phyloP scores from a whole-genome alignment of 1,140 invertebrate species.

The Conus ventricosus region DNA sequence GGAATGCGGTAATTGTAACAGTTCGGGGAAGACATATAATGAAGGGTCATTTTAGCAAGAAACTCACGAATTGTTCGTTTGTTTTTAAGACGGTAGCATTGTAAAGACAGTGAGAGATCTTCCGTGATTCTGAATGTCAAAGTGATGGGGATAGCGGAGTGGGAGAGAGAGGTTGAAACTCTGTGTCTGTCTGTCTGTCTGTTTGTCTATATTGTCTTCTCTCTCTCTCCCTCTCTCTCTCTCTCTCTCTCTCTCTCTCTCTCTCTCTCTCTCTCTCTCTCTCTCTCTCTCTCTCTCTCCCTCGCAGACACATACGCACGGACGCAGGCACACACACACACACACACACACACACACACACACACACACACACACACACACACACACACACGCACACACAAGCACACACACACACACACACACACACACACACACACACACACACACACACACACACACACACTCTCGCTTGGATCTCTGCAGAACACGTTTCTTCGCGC shows the following conservation, averaged over 20 bases:
- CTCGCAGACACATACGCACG: neutral
- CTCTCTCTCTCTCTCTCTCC: neutral
- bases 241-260: neutral
- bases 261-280: too few relatives aligned
- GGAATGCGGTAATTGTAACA: too few relatives aligned
- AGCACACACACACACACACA: neutral
- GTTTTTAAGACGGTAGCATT: too few relatives aligned
- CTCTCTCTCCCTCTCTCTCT: too few relatives aligned
- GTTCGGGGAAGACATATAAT: too few relatives aligned
- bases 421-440: slow-evolving; percentile 11
- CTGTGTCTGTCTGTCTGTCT: neutral
- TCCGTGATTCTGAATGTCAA: too few relatives aligned
- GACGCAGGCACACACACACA: neutral
- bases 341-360: neutral
- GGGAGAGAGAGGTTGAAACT: neutral
- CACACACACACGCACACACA: too few relatives aligned
- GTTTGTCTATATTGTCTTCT: neutral
- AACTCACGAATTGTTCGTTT: too few relatives aligned
- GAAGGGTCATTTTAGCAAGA: too few relatives aligned
- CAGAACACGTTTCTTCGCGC: neutral
- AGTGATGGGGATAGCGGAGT: too few relatives aligned
- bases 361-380: too few relatives aligned
- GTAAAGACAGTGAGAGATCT: too few relatives aligned
- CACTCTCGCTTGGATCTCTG: neutral
- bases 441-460: slow-evolving; percentile 16